Base-by-base conservation (phyloP, 2,113 vertebrate species). In the Scomber colias region DNA sequence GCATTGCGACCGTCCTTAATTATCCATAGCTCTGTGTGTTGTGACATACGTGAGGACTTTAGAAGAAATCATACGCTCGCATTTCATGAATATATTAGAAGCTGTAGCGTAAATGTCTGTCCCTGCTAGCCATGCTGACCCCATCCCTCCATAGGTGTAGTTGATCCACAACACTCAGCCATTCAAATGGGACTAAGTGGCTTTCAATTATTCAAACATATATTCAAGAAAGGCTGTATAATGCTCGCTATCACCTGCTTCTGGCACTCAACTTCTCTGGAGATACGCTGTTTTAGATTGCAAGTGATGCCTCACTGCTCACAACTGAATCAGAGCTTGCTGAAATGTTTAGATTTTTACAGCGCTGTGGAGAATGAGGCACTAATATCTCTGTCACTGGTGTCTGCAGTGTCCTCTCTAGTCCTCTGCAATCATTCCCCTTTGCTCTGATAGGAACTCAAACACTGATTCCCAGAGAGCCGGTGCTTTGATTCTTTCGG, bases 131-230 rank as follows among this genome's bases (percentile, higher is more conserved):
- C 67, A 62, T 3, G n/a, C 79, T 89, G 87, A 91, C 87, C 86
- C 40, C 3, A 17, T 76, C 74, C 72, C 75, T 84, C 63, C 59
- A 75, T 75, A 92, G 88, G 90, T 93, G 88, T 75, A 85, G 87
- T 79, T 92, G 90, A 93, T 92, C 84, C 71, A 70, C 81, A 86
- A 92, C 79, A 85, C 87, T 90, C 80, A 87, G 30, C 66, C 77
- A 84, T 86, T 88, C 86, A 91, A 91, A 90, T 77, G 85, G 83
- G 79, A 91, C 87, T 91, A 94, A 94, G 90, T 89, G 85, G 71
- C 71, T 83, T 88, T 93, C 56, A 92, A 91, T 93, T 86, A 93
- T 94, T 94, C 62, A 92, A 73, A 71, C 78, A 57, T 73, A 87
- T 77, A 87, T 90, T 89, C 81, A 81, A 74, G 79, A 75, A 40